These are phyloP conservation scores for Vidua macroura DNA, from an alignment of 2,113 vertebrate genomes.

Conservation along the genomic window DNA sequence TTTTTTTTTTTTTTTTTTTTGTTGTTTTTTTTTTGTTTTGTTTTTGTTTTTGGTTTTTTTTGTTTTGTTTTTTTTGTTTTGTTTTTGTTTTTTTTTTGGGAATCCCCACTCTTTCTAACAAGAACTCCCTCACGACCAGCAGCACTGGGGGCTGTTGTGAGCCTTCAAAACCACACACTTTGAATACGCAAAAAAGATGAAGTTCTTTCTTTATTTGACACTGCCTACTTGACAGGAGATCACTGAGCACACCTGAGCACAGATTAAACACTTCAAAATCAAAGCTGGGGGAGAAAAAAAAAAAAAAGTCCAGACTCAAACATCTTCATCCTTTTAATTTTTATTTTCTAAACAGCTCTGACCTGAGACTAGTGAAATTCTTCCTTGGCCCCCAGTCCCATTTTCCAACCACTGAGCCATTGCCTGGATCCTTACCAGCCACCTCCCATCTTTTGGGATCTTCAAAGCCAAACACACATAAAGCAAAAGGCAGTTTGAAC, in stretches of 20 bases:
- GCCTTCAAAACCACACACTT: not conserved
- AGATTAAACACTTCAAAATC: not conserved
- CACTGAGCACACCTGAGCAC: not conserved
- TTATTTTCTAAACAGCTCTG: not conserved
- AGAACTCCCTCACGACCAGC: not conserved
- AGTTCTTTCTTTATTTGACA: not conserved
- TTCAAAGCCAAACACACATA: not conserved
- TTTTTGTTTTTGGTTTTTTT: too few species aligned
- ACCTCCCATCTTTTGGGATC: not conserved
- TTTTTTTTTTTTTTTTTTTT: too few species aligned
- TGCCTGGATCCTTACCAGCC: not conserved
- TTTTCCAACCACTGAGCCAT: rapidly evolving
- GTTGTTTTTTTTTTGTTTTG: too few species aligned
- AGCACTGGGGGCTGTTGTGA: not conserved
- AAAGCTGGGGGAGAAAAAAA: not conserved
- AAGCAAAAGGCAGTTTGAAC: not conserved
- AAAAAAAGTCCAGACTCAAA: not conserved
- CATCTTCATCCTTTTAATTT: not conserved
- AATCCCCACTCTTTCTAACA: not conserved
- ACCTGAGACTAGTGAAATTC: not conserved
- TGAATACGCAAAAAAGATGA: not conserved
- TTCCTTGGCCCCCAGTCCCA: not conserved
- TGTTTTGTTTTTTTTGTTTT: too few species aligned
- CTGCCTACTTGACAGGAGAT: not conserved
- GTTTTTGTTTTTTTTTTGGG: not conserved